These are phyloP conservation scores for Channa argus DNA, from an alignment of 2,113 vertebrate species.

Conservation along the genomic window DNA sequence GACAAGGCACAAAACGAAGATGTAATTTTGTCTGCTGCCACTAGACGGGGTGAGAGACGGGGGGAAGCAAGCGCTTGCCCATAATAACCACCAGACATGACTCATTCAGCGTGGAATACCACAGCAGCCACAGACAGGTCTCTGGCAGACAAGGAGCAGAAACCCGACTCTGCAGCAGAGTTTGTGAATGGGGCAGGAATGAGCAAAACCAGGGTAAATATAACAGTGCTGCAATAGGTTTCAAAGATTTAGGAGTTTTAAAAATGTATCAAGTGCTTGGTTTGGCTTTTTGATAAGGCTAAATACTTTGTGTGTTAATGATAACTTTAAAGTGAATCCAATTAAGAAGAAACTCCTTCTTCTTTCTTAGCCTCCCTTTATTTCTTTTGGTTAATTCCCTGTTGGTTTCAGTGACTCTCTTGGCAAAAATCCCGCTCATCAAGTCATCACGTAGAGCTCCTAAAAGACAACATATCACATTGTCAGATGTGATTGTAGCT, in stretches of 20 bases:
- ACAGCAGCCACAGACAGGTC: slow-evolving; percentile 81
- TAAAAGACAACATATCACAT: slow-evolving; percentile 76
- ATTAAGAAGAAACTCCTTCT: slow-evolving; percentile 20
- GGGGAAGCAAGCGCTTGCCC: slow-evolving; percentile 63
- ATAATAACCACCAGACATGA: slow-evolving; percentile 83
- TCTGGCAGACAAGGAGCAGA: slow-evolving; percentile 79
- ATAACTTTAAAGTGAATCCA: slow-evolving; percentile 29
- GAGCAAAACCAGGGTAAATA: slow-evolving; percentile 74
- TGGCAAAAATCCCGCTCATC: slow-evolving; percentile 60
- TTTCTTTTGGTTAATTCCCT: slow-evolving; percentile 43
- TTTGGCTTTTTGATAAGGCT: slow-evolving; percentile 62
- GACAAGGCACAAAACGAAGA: slow-evolving; percentile 52
- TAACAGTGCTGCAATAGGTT: slow-evolving; percentile 63
- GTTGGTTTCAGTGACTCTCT: slow-evolving; percentile 46
- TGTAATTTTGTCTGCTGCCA: slow-evolving; percentile 74
- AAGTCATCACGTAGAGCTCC: slow-evolving; percentile 61
- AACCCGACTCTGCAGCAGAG: slow-evolving; percentile 71
- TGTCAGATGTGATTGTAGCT: slow-evolving; percentile 76
- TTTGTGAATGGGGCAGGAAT: slow-evolving; percentile 81
- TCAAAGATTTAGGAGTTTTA: slow-evolving; percentile 70
- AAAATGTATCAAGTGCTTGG: slow-evolving; percentile 67
- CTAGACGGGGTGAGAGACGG: slow-evolving; percentile 72
- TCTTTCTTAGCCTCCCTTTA: slow-evolving; percentile 11
- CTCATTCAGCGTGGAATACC: slow-evolving; percentile 82
- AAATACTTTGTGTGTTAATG: slow-evolving; percentile 53